Conservation (phyloP, 2,797 vertebrate genomes). For the Schizopygopsis malacanthus region DNA sequence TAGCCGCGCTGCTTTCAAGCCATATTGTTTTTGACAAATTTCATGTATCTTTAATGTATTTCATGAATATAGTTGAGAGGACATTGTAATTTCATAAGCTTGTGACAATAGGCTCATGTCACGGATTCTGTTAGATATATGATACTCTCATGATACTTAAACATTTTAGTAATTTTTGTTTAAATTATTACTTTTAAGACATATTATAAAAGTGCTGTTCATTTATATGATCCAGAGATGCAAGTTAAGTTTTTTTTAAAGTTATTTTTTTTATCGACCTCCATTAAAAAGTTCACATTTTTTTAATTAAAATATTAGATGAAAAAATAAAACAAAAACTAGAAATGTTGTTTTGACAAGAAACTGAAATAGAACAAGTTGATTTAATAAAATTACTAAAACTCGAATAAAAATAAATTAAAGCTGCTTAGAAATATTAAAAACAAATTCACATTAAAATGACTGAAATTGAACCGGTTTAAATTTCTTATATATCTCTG, state of each 20-base stretch:
- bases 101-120: background rate
- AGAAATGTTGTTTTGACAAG: background rate
- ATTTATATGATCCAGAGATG: background rate
- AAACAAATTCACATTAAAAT: background rate
- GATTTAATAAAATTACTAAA: background rate
- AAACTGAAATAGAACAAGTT: background rate
- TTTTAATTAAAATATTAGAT: too few relatives aligned
- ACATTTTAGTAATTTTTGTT: too few relatives aligned
- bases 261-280: background rate
- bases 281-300: background rate
- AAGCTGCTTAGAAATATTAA: background rate
- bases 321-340: background rate
- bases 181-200: background rate
- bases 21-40: background rate
- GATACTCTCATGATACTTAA: background rate
- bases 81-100: background rate
- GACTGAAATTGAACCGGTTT: too few relatives aligned
- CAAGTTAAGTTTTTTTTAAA: background rate
- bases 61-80: background rate
- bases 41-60: background rate
- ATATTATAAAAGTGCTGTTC: background rate
- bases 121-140: background rate
- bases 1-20: background rate
- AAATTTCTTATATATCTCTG: background rate
- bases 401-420: background rate